A percentile compares a stretch with the other conserved stretches of the same genome.
phyloP scores from a whole-genome alignment of 1,140 invertebrate species.

The Drosophila busckii region DNA sequence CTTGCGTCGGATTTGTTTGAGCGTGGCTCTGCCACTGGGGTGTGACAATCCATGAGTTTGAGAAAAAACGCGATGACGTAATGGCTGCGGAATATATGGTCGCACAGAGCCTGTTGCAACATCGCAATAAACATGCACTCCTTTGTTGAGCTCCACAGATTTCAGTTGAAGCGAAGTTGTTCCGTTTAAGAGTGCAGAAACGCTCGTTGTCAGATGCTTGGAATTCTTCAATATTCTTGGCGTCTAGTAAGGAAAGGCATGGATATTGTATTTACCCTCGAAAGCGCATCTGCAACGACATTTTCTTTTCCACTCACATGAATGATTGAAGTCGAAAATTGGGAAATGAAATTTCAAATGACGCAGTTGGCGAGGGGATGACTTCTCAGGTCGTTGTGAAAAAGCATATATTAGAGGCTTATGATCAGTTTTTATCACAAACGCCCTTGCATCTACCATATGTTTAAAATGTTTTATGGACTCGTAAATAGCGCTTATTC shows the following conservation, averaged over 20 bases:
- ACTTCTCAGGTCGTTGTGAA: slow-evolving; percentile 51
- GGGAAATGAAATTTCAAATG: slow-evolving; percentile 49
- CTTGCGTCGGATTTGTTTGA: slow-evolving; percentile 57
- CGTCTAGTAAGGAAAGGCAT: background rate
- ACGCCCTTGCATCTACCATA: slow-evolving; percentile 66
- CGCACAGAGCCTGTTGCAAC: slow-evolving; percentile 24
- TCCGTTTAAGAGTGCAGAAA: background rate
- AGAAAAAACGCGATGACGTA: slow-evolving; percentile 39
- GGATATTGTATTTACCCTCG: background rate
- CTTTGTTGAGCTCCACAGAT: too few relatives aligned
- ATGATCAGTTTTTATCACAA: slow-evolving; percentile 67
- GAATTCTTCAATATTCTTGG: background rate
- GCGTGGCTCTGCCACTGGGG: slow-evolving; percentile 46
- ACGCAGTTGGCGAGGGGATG: slow-evolving; percentile 51
- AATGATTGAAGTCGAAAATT: slow-evolving; percentile 40
- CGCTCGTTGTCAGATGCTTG: background rate
- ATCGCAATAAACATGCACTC: slow-evolving; percentile 25
- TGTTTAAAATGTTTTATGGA: slow-evolving; percentile 64
- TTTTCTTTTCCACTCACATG: slow-evolving; percentile 16
- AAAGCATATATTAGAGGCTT: slow-evolving; percentile 64
- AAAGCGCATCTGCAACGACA: slow-evolving; percentile 51
- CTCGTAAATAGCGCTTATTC: too few relatives aligned
- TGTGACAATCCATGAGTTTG: slow-evolving; percentile 38
- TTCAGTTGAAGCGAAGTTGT: too few relatives aligned
- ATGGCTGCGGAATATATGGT: slow-evolving; percentile 46